Base-by-base conservation (phyloP, 2,797 vertebrate genomes). In the Apogon talboti region DNA sequence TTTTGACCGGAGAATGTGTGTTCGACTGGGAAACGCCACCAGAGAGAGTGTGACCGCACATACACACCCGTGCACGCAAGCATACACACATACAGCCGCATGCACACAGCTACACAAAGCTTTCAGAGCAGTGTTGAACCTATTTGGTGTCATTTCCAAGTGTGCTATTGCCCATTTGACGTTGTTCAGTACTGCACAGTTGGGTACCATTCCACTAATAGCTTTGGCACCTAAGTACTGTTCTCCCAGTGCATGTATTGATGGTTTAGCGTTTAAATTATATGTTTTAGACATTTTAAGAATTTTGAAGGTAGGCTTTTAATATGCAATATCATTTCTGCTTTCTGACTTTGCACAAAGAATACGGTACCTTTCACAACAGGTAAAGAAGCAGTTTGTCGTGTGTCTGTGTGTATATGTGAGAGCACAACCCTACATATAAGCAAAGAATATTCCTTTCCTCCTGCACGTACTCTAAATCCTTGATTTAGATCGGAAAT, bases 1-100 rank as follows among this genome's bases (percentile, higher is more conserved):
- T 91, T 92, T 90, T 79, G 71, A 74, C 54, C 8, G 10, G 76
- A 76, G 62, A 87, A 69, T 74, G 43, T 74, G 76, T 75, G 37
- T 76, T 84, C 43, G 61, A 64, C 38, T 3, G 38, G 58, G 51
- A 56, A 78, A 75, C 18, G 0, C 52, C 33, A 41, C 40, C 28
- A 57, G 21, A 50, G 15, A 43, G 45, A 52, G 30, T 42, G 57
- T 55, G 21, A 47, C n/a, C 6, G 1, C n/a, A 9, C 51, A 37
- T 30, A 30, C 40, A 37, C 54, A 50, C 51, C 50, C 44, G 37
- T 30, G 35, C 43, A 60, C 19, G 44, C 47, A 42, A 42, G 24
- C 21, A 63, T 35, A 51, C 44, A 62, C 56, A 49, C 45, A 16
- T 42, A 60, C 48, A 52, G 13, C 16, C 35, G 45, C 12, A 8